phyloP scores from a whole-genome alignment of 2,888 invertebrate genomes.

The Apamea monoglypha region DNA sequence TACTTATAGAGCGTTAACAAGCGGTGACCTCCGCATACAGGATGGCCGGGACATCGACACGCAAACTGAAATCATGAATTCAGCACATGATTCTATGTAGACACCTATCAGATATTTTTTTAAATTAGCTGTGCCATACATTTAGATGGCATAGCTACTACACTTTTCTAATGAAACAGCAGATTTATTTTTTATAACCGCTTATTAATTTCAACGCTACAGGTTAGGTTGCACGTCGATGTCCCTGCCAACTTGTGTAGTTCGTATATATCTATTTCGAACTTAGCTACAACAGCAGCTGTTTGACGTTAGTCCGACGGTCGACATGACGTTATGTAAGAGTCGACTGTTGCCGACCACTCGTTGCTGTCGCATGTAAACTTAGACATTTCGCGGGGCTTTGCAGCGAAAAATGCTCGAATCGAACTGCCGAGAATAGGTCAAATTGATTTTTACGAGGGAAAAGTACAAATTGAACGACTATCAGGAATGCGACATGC shows the following conservation, averaged over 20 bases:
- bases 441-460: not conserved
- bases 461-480: not conserved
- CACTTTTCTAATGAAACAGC: too few relatives aligned
- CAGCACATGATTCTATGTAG: not conserved
- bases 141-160: not conserved
- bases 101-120: not conserved
- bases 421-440: not conserved
- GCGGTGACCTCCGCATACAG: too few relatives aligned
- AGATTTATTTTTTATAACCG: too few relatives aligned
- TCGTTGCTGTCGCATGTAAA: not conserved
- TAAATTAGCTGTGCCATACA: not conserved
- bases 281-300: not conserved
- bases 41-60: too few relatives aligned
- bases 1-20: not conserved
- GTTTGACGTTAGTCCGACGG: not conserved
- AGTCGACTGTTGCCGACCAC: not conserved
- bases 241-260: too few relatives aligned
- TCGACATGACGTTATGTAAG: not conserved
- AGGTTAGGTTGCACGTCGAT: too few relatives aligned
- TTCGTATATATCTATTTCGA: not conserved
- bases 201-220: not conserved
- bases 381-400: not conserved
- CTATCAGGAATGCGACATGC: not conserved
- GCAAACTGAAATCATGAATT: not conserved
- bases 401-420: too few relatives aligned